Conservation (phyloP, 2,113 vertebrate species). For the Hypanus sabinus region DNA sequence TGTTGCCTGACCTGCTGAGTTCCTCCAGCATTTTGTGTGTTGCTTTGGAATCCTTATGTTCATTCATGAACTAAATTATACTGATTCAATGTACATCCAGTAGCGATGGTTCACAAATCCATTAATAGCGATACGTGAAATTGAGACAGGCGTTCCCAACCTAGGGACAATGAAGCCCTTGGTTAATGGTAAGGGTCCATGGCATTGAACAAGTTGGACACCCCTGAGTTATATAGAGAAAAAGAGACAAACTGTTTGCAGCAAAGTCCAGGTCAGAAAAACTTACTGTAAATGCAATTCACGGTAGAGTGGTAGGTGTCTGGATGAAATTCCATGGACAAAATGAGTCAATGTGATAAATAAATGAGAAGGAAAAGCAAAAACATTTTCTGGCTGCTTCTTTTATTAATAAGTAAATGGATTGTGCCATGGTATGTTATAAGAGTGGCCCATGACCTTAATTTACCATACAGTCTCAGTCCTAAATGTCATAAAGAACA, state of each 20-base stretch:
- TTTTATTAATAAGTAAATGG: background rate
- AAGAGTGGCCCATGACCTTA: background rate
- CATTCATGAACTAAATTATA: background rate
- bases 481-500: background rate
- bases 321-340: background rate
- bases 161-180: too few relatives aligned
- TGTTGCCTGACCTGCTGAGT: too few relatives aligned
- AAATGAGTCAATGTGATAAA: background rate
- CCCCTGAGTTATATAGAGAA: background rate
- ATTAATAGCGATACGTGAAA: background rate
- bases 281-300: background rate
- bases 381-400: background rate
- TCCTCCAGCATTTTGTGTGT: too few relatives aligned
- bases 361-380: background rate
- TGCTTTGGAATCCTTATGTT: background rate
- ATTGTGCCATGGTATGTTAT: background rate
- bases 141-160: too few relatives aligned
- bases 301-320: background rate
- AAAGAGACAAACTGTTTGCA: background rate
- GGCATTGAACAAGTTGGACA: too few relatives aligned
- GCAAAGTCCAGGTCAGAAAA: background rate
- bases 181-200: too few relatives aligned
- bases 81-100: background rate
- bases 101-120: background rate
- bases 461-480: background rate